A percentile compares a stretch with the other conserved stretches of the same genome.
These are phyloP conservation scores for Lasioglossum villosulum DNA, from an alignment of 2,888 invertebrate species.

Conservation along the genomic window DNA sequence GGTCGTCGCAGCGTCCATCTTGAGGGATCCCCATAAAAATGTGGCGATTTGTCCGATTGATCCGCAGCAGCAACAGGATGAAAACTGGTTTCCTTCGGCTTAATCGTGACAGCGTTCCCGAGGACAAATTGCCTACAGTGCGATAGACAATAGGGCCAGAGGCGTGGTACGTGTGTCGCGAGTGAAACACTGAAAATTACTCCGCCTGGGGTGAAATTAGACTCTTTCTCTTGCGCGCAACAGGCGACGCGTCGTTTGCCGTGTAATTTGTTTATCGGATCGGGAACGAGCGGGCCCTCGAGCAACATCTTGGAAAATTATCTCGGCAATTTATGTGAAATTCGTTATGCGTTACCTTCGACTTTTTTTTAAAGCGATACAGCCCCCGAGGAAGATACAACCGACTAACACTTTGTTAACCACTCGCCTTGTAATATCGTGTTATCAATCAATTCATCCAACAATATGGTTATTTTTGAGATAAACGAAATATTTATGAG, in stretches of 20 bases:
- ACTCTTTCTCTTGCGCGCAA: conserved; percentile 24
- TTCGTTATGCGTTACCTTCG: conserved; percentile 21
- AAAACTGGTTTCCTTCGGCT: conserved; percentile 38
- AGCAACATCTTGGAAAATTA: conserved; percentile 56
- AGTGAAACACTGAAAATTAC: conserved; percentile 70
- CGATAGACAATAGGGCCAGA: conserved; percentile 60
- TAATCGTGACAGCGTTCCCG: conserved; percentile 53
- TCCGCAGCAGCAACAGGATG: conserved; percentile 13
- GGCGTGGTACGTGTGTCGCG: conserved; percentile 66
- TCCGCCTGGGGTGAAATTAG: conserved; percentile 65
- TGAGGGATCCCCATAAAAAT: conserved; percentile 10
- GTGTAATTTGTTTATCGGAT: conserved; percentile 72
- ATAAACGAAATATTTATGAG: neutral
- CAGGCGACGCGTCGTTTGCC: conserved; percentile 43
- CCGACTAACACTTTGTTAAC: neutral
- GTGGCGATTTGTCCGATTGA: conserved; percentile 14
- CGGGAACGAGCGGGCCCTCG: conserved; percentile 51
- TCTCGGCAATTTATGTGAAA: conserved; percentile 29
- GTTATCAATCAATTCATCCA: neutral
- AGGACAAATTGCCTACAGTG: conserved; percentile 50
- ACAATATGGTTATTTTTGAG: neutral
- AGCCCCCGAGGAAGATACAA: neutral
- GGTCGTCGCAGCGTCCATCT: conserved; percentile 14
- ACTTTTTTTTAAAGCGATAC: neutral
- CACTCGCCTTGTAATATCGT: neutral